A percentile compares a stretch with the other conserved stretches of the same genome.
Evolutionary conservation across 2,797 vertebrate species (phyloP).

Genomic region (Phrynocephalus vlangalii): DNA sequence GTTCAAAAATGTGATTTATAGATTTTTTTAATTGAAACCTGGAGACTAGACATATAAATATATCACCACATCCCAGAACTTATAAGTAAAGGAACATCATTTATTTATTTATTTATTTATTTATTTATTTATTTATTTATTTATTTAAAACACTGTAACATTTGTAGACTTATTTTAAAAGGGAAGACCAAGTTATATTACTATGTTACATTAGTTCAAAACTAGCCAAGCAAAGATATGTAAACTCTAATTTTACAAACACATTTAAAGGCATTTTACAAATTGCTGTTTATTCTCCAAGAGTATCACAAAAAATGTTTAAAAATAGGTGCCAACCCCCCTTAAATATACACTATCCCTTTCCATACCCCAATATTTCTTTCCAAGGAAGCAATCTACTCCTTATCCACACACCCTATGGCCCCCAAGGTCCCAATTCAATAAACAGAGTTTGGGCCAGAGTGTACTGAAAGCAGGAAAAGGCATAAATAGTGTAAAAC

Average conservation of each 20-base stretch:
- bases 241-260: constrained; percentile 59
- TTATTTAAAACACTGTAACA: constrained; percentile 75
- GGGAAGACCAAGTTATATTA: constrained; percentile 71
- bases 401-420: constrained; percentile 32
- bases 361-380: constrained; percentile 61
- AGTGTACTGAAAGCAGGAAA: constrained; percentile 71
- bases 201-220: constrained; percentile 76
- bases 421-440: constrained; percentile 60
- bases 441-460: constrained; percentile 58
- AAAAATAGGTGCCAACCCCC: constrained; percentile 77
- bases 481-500: constrained; percentile 72
- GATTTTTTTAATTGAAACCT: not conserved
- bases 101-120: constrained; percentile 72
- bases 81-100: constrained; percentile 70
- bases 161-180: constrained; percentile 71
- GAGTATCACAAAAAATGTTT: constrained; percentile 68
- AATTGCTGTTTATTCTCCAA: constrained; percentile 56
- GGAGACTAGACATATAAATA: constrained; percentile 30
- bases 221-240: constrained; percentile 73
- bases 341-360: constrained; percentile 76
- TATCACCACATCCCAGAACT: constrained; percentile 40
- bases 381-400: constrained; percentile 38
- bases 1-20: too few relatives aligned
- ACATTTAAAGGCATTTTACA: constrained; percentile 64
- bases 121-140: constrained; percentile 73